Percentiles rank a stretch among this genome's conserved stretches.
Evolutionary conservation across 2,113 vertebrate genomes (phyloP).

Genomic region (Mus musculus): DNA sequence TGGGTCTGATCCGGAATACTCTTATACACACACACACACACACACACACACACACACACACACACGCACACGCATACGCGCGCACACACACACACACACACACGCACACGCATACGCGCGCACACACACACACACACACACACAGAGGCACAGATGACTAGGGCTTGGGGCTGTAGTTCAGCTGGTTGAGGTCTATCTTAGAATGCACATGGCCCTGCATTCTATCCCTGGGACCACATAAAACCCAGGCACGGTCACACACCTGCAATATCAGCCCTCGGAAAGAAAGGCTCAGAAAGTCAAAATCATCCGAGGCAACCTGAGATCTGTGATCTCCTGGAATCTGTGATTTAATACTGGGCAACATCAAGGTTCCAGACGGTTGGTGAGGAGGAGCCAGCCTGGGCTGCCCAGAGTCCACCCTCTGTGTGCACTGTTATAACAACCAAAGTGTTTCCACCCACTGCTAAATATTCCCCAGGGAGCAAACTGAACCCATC

Average conservation of each 20-base stretch:
- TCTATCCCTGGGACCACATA: background rate
- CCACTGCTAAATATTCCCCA: background rate
- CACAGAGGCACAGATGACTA: background rate
- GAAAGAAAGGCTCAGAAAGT: background rate
- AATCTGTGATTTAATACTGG: constrained; percentile 1
- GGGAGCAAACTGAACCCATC: background rate
- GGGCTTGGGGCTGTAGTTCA: background rate
- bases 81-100: background rate
- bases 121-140: background rate
- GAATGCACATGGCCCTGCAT: background rate
- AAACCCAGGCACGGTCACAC: too few relatives aligned
- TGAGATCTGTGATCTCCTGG: background rate
- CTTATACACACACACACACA: background rate
- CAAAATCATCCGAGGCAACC: background rate
- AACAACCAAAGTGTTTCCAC: background rate
- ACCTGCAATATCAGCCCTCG: background rate
- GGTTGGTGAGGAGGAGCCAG: background rate
- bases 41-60: too few relatives aligned
- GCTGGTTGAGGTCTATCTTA: background rate
- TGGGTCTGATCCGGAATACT: too few relatives aligned
- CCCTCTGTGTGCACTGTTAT: too few relatives aligned
- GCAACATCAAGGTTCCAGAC: background rate
- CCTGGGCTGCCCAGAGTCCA: background rate
- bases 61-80: background rate
- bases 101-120: background rate